Percentiles rank a stretch among this genome's conserved stretches.
These are phyloP conservation scores for Basileuterus tristriatus DNA, from an alignment of 2,797 vertebrate species.

Conservation along the genomic window DNA sequence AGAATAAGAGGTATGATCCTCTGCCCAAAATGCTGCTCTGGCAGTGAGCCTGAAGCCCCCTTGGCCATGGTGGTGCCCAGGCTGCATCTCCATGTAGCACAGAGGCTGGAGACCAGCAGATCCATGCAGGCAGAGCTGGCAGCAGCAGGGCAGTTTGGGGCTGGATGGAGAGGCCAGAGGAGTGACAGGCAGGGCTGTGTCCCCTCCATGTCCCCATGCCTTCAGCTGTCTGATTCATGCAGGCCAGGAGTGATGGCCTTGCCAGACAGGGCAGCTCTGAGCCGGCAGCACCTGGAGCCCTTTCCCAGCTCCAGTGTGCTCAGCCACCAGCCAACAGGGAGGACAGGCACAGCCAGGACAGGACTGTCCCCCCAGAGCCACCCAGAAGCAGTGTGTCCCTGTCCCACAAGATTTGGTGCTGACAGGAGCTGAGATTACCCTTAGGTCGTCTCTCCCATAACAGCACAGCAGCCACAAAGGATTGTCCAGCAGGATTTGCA, in stretches of 20 bases:
- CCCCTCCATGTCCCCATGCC: fast-evolving
- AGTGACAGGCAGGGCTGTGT: not conserved
- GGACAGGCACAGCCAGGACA: too few relatives aligned
- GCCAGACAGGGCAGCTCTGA: not conserved
- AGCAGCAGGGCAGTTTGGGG: not conserved
- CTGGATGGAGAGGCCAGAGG: not conserved
- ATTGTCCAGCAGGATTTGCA: not conserved
- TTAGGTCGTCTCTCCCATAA: not conserved
- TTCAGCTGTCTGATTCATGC: not conserved
- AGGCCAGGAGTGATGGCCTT: not conserved
- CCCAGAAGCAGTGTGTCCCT: not conserved
- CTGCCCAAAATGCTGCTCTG: not conserved
- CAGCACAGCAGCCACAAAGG: not conserved
- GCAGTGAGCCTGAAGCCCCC: not conserved
- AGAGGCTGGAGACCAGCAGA: not conserved
- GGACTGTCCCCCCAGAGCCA: not conserved
- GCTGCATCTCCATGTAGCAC: not conserved
- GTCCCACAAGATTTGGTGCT: fast-evolving
- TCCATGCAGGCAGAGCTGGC: not conserved
- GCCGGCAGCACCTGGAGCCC: not conserved
- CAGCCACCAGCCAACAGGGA: not conserved
- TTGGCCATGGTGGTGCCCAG: too few relatives aligned
- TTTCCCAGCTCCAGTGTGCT: not conserved
- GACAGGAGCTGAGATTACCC: not conserved
- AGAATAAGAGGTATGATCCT: not conserved